Conservation (phyloP, 2,113 vertebrate genomes). For the Bubalus kerabau region DNA sequence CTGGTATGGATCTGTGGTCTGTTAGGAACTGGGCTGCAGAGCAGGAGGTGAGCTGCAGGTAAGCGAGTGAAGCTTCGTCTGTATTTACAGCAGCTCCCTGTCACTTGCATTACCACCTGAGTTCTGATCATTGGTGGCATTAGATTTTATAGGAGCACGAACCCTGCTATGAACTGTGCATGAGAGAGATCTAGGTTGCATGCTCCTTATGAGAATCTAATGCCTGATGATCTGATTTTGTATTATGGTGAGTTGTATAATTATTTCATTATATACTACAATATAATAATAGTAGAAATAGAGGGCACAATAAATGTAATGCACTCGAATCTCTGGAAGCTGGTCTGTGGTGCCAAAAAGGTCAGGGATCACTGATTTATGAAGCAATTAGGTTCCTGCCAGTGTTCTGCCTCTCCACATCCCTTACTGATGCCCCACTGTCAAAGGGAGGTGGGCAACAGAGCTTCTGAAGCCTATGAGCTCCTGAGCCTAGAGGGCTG, state of each 20-base stretch:
- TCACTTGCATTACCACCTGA: background rate
- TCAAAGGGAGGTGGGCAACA: background rate
- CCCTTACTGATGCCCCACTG: background rate
- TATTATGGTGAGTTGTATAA: background rate
- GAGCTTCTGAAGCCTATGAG: accelerated
- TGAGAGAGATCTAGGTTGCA: background rate
- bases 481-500: background rate
- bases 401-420: background rate
- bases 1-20: background rate
- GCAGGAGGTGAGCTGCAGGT: background rate
- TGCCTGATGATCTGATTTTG: background rate
- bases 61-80: background rate
- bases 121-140: background rate
- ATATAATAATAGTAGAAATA: background rate
- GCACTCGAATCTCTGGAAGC: background rate
- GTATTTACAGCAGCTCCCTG: background rate
- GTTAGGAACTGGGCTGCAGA: background rate
- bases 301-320: background rate
- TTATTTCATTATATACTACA: background rate
- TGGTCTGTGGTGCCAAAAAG: background rate
- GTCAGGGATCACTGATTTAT: background rate
- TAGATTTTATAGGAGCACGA: background rate
- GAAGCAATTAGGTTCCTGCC: background rate
- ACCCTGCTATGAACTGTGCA: background rate
- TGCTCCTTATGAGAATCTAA: background rate